Percentiles rank a stretch among this genome's conserved stretches.
These are phyloP conservation scores for Arizona elegans DNA, from an alignment of 2,113 vertebrate genomes.

Conservation along the genomic window DNA sequence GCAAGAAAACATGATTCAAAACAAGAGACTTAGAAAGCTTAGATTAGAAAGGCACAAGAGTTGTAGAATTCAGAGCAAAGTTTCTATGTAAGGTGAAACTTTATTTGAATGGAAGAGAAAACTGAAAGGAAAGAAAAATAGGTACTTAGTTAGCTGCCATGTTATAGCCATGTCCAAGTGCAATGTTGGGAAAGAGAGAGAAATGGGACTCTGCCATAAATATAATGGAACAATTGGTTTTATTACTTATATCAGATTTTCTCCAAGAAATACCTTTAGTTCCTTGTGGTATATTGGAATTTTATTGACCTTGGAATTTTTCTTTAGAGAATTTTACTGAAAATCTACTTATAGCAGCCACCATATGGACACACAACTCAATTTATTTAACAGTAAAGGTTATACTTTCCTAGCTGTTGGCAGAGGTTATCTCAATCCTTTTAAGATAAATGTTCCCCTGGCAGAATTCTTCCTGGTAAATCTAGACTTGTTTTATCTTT, in stretches of 20 bases:
- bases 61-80: neutral
- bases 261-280: neutral
- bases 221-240: neutral
- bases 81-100: neutral
- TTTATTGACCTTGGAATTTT: neutral
- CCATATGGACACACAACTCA: neutral
- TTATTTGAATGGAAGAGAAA: neutral
- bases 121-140: neutral
- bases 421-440: neutral
- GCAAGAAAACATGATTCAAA: neutral
- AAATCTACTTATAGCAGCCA: neutral
- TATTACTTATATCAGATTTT: neutral
- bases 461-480: neutral
- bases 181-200: neutral
- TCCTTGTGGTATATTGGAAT: neutral
- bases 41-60: neutral
- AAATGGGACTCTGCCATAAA: neutral
- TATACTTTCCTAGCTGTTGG: neutral
- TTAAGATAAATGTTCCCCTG: neutral
- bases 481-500: neutral
- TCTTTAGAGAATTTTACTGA: neutral
- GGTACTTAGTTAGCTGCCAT: neutral
- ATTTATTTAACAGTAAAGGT: neutral
- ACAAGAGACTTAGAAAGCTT: neutral
- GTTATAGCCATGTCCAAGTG: neutral